Evolutionary conservation across 2,888 invertebrate species (phyloP), one percentile per base, ranked within the genome.

Genomic region (Polia nebulosa): DNA sequence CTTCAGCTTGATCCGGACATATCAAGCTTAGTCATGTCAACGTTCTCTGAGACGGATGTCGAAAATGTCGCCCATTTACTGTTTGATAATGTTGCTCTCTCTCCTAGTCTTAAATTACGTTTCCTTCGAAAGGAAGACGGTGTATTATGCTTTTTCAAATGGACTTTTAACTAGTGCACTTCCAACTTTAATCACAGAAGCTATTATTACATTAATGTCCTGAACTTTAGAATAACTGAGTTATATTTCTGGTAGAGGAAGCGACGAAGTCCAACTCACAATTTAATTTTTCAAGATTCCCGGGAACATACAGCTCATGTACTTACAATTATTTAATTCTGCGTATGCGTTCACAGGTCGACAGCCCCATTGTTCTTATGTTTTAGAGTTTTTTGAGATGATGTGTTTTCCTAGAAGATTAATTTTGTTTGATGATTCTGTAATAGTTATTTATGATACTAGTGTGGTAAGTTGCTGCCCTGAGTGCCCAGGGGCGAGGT

Each of bases 291-390:
- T 81, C 80, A 72, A 72, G 78, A 87, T 88, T 90, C 87, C 74
- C 83, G 82, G 84, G 82, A 88, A 86, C 76, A 83, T 84, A 88
- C 88, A 86, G 84, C 85, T 87, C 87, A 83, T 85, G 81, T 20
- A 25, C n/a, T n/a, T n/a, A n/a, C 85, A 85, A 88, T 88, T 87
- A 89, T 85, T 87, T 83, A 84, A 86, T 90, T 90, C 87, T 86
- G 78, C 81, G 88, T 88, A 75, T n/a, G 25, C 76, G 76, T 70
- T 78, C 76, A 77, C 72, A 71, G 83, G 84, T 80, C 80, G 72
- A 71, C 70, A 79, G 82, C 78, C 72, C 59, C 63, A 52, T 44
- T 60, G 36, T 62, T 45, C 27, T 56, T 55, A 65, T 59, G 59
- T 60, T 53, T 20, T 13, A 20, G 41, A 44, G 57, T 39, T 55